These are phyloP conservation scores for Idris sp. DNA, from an alignment of 1,140 invertebrate species.

Conservation along the genomic window DNA sequence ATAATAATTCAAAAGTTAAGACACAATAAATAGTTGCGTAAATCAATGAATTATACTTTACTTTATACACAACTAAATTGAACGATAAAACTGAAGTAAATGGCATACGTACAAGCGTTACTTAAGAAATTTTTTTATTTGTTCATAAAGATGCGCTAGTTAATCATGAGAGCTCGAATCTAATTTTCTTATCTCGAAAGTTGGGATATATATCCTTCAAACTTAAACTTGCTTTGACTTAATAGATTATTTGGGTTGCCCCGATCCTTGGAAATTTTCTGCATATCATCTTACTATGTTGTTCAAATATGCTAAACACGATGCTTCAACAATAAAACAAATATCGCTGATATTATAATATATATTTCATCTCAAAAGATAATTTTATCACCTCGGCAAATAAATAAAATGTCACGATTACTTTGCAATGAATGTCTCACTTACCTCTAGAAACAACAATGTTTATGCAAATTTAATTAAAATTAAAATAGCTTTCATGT, in stretches of 20 bases:
- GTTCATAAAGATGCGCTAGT: constrained; percentile 42
- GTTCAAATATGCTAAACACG: constrained; percentile 43
- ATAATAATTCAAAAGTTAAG: constrained; percentile 18
- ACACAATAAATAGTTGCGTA: constrained; percentile 22
- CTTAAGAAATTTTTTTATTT: constrained; percentile 35
- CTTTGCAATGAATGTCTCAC: constrained; percentile 1
- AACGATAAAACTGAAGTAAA: constrained; percentile 37
- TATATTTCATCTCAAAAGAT: constrained; percentile 18
- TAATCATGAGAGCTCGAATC: constrained; percentile 52
- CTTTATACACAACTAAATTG: constrained; percentile 29
- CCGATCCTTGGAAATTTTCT: constrained; percentile 59
- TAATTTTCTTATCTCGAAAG: constrained; percentile 62
- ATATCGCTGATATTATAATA: constrained; percentile 41
- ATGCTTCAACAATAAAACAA: constrained; percentile 37
- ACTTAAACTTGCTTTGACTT: constrained; percentile 57
- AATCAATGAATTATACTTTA: constrained; percentile 20
- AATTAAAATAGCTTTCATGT: too few relatives aligned
- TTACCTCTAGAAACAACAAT: too few relatives aligned
- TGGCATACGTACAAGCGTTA: constrained; percentile 17
- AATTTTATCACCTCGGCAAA: constrained; percentile 16
- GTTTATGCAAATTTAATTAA: too few relatives aligned
- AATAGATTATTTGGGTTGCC: constrained; percentile 54
- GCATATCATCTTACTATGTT: constrained; percentile 51
- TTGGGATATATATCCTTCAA: constrained; percentile 60
- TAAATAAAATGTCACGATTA: constrained; percentile 11